phyloP scores from a whole-genome alignment of 2,113 vertebrate genomes.

The Pachycephala philippinensis region DNA sequence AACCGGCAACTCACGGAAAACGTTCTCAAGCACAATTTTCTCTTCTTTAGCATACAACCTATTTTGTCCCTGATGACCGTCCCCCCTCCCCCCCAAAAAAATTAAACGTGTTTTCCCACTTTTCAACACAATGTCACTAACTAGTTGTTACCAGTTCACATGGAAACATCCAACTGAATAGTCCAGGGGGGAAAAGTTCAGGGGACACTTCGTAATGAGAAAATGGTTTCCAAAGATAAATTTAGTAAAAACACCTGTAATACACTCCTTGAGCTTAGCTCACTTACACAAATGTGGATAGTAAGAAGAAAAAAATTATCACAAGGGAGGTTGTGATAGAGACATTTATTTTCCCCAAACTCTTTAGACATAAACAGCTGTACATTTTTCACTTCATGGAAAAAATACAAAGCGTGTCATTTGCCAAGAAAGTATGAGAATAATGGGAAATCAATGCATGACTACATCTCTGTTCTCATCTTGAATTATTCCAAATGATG shows the following conservation, averaged over 20 bases:
- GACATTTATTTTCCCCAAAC: neutral
- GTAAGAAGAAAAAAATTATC: neutral
- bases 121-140: neutral
- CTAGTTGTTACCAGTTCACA: neutral
- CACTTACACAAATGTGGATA: neutral
- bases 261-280: neutral
- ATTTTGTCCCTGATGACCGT: neutral
- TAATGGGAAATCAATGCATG: constrained; percentile 36
- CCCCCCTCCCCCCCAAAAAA: fast-evolving
- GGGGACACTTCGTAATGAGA: neutral
- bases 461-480: constrained; percentile 32
- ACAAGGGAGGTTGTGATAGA: neutral
- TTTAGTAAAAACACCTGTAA: neutral
- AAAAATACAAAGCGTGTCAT: neutral
- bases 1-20: fast-evolving
- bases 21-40: neutral
- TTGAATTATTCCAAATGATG: constrained; percentile 9
- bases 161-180: neutral
- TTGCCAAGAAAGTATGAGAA: constrained; percentile 12
- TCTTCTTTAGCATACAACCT: neutral
- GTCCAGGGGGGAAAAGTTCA: too few relatives aligned
- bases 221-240: neutral
- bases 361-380: constrained; percentile 15
- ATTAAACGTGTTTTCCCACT: neutral
- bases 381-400: neutral